Conservation (phyloP, 2,113 vertebrate genomes). For the Puffinus mauretanicus region DNA sequence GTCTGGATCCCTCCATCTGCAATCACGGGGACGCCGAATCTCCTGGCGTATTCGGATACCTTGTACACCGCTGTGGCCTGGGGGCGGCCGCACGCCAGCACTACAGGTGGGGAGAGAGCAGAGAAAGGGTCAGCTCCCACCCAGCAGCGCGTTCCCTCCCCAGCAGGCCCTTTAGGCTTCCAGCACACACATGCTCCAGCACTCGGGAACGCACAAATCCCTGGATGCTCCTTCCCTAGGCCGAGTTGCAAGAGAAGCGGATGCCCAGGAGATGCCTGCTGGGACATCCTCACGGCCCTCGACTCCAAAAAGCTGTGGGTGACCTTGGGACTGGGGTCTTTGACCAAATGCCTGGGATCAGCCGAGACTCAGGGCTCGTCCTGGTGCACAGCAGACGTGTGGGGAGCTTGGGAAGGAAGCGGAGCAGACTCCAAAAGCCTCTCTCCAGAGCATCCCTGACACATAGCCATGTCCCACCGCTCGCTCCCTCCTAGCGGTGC, state of each 20-base stretch:
- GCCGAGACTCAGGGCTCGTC: rapidly evolving
- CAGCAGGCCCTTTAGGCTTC: conserved; percentile 20
- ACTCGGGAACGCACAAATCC: conserved; percentile 3
- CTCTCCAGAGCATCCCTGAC: not conserved
- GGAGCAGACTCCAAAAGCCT: not conserved
- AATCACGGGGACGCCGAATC: conserved; percentile 92
- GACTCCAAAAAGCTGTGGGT: not conserved
- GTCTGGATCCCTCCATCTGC: conserved; percentile 96
- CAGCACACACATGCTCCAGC: conserved; percentile 51
- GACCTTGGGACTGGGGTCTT: not conserved
- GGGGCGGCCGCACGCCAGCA: conserved; percentile 92
- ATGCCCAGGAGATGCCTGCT: not conserved
- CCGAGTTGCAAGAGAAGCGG: not conserved
- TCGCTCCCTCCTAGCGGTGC: not conserved
- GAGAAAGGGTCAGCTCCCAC: not conserved
- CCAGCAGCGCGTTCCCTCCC: not conserved
- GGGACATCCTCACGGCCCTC: not conserved
- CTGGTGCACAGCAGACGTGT: not conserved
- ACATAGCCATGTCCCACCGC: not conserved
- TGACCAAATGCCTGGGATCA: not conserved
- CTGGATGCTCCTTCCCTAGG: conserved; percentile 12
- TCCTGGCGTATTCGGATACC: conserved; percentile 92
- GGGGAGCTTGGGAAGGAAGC: not conserved
- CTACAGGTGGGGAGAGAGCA: conserved; percentile 66
- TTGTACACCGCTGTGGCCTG: conserved; percentile 98